A percentile compares a stretch with the other conserved stretches of the same genome.
phyloP scores from a whole-genome alignment of 2,888 invertebrate genomes.

The Thalpophila matura region DNA sequence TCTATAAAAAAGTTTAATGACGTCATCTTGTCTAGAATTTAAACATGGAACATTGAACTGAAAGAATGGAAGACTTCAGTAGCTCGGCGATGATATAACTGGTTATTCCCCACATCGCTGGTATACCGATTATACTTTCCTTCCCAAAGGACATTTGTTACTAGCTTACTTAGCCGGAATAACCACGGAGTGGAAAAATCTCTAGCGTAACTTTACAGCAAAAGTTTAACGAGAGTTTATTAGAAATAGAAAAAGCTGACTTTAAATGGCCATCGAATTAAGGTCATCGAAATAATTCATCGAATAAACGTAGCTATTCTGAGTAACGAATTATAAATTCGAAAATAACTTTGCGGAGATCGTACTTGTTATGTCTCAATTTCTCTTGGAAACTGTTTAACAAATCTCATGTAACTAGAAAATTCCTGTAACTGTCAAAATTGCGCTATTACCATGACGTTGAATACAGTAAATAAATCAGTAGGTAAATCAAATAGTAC shows the following conservation, averaged over 20 bases:
- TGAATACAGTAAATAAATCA: no score
- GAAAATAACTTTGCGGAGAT: not conserved
- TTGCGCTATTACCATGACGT: no score
- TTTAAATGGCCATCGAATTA: slow-evolving; percentile 9
- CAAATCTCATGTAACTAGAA: no score
- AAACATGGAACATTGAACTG: slow-evolving; percentile 28
- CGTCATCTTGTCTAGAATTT: slow-evolving; percentile 48
- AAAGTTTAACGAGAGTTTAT: slow-evolving; percentile 49
- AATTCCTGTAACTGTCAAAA: no score
- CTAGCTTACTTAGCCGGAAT: slow-evolving; percentile 40
- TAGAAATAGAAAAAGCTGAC: slow-evolving; percentile 31
- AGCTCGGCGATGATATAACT: slow-evolving; percentile 40
- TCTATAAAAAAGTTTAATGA: slow-evolving; percentile 45
- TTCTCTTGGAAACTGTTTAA: no score
- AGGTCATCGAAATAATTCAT: slow-evolving; percentile 6
- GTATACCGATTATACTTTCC: slow-evolving; percentile 21
- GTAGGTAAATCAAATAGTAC: not conserved
- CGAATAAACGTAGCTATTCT: not conserved
- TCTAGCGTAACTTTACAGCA: slow-evolving; percentile 37
- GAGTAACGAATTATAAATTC: not conserved
- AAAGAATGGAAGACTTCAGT: slow-evolving; percentile 39
- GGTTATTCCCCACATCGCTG: slow-evolving; percentile 24
- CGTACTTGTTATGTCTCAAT: not conserved
- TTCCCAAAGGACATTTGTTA: slow-evolving; percentile 39
- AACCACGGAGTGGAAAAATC: slow-evolving; percentile 25